Percentiles rank a stretch among this genome's conserved stretches.
Conservation (phyloP, 2,797 vertebrate genomes). For the Huso huso region DNA sequence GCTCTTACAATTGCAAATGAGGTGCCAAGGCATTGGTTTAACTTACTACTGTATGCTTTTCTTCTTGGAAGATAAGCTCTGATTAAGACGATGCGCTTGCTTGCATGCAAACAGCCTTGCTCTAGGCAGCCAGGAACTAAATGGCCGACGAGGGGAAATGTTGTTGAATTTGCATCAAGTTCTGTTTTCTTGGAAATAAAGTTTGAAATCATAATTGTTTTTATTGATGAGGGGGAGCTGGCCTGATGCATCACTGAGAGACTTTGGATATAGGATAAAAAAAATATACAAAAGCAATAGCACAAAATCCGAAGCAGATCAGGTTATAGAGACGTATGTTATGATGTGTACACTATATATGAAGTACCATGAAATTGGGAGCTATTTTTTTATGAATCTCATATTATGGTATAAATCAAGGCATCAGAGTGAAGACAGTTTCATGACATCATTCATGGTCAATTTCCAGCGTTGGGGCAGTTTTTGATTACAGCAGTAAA, state of each 20-base stretch:
- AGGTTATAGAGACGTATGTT: neutral
- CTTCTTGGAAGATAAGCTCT: constrained; percentile 53
- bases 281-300: constrained; percentile 17
- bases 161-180: constrained; percentile 42
- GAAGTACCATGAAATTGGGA: constrained; percentile 11
- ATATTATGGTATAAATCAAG: constrained; percentile 53
- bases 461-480: constrained; percentile 55
- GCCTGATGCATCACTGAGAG: constrained; percentile 45
- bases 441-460: constrained; percentile 64
- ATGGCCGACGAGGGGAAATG: constrained; percentile 21
- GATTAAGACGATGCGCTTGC: constrained; percentile 46
- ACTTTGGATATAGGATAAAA: constrained; percentile 34
- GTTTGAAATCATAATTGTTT: constrained; percentile 44
- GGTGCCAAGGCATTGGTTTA: constrained; percentile 48
- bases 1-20: constrained; percentile 38
- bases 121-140: neutral
- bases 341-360: constrained; percentile 1
- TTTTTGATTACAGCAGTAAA: constrained; percentile 68
- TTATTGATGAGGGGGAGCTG: constrained; percentile 44
- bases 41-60: constrained; percentile 46
- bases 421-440: constrained; percentile 49
- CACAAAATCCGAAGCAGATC: neutral
- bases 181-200: constrained; percentile 23
- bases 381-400: constrained; percentile 38
- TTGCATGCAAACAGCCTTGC: constrained; percentile 37